Base-by-base conservation (phyloP, 2,797 vertebrate species). In the Silurus lanzhouensis region DNA sequence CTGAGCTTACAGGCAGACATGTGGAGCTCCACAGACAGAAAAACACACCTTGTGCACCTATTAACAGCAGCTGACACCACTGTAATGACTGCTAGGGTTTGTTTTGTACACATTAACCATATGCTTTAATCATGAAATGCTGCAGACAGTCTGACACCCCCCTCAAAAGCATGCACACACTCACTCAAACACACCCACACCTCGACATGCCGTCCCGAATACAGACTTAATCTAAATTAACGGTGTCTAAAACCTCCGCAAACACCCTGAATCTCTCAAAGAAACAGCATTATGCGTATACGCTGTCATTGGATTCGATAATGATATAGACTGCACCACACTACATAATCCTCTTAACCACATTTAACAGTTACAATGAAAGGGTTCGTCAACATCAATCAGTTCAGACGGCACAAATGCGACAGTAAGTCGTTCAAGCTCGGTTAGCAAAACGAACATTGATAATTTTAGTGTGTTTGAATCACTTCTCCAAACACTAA, bases 61-160 rank as follows among this genome's bases (percentile, higher is more conserved):
- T 58, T 76, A 58, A 83, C 31, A 38, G 74, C 72, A 60, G 83
- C 72, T 52, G 67, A 87, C 66, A 81, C 57, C 84, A 31, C 81
- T 67, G 74, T 87, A 75, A 87, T 87, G 72, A 68, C 82, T 60
- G 79, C 48, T 84, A 31, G 83, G 58, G 57, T 83, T 82, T 88
- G 83, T 88, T 88, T 71, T 85, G 22, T 82, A 87, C 79, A 87
- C 81, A 87, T 48, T 81, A 76, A 85, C 57, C 66, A 38, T 63
- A 48, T 19, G 63, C 83, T 80, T 88, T 80, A 85, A 80, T 87
- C 66, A 87, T 46, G 52, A 52, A 52, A 46, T 77, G 25, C 74
- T 38, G 27, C 86, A 64, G 76, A 84, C 63, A 68, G 70, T 66
- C 76, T 79, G 71, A 57, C 60, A 52, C 48, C 48, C 74, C 72